These are phyloP conservation scores for Hystrix brachyura DNA, from an alignment of 2,113 vertebrate species.

Conservation along the genomic window DNA sequence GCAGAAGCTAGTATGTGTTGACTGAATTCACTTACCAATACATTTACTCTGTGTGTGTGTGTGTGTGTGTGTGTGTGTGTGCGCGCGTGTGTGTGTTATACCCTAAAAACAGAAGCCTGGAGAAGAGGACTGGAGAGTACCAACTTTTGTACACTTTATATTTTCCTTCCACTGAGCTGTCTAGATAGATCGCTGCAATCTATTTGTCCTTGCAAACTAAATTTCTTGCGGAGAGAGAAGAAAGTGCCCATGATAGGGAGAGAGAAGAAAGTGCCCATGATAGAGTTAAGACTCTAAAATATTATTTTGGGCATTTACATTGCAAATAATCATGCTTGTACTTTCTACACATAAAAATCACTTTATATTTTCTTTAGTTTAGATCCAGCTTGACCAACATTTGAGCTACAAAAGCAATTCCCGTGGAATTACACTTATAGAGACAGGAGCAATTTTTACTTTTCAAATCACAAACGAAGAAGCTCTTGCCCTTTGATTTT, in stretches of 20 bases:
- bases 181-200: background rate
- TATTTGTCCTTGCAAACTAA: background rate
- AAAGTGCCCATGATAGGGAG: background rate
- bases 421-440: background rate
- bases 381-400: background rate
- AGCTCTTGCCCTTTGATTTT: background rate
- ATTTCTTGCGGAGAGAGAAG: background rate
- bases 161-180: background rate
- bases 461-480: background rate
- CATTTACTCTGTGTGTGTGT: background rate
- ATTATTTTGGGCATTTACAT: background rate
- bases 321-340: background rate
- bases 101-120: background rate
- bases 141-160: background rate
- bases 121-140: background rate
- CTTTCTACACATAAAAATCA: background rate
- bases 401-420: background rate
- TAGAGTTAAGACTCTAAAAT: background rate
- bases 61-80: background rate
- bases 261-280: background rate
- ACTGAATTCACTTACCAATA: background rate
- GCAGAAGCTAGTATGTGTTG: constrained; percentile 8
- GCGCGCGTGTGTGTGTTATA: no score
- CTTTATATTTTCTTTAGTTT: constrained; percentile 31
- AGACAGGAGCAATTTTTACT: background rate